Evolutionary conservation across 1,140 invertebrate species (phyloP).

Genomic region (Trinorchestia longiramus): DNA sequence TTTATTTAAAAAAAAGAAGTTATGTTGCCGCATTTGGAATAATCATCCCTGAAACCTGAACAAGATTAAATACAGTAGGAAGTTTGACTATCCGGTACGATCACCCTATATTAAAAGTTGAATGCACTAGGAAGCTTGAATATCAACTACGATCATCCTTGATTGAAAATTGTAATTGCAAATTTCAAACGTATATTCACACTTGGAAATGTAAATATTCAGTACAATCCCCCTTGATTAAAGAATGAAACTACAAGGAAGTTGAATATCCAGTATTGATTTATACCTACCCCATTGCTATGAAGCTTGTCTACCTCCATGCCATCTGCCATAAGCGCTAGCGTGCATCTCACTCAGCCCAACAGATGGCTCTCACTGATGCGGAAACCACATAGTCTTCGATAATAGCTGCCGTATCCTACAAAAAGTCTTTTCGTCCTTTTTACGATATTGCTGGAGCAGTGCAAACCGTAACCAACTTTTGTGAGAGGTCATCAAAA

Average conservation of each 20-base stretch:
- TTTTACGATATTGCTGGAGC: constrained; percentile 31
- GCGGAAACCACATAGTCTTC: neutral
- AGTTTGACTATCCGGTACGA: neutral
- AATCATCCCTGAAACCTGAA: neutral
- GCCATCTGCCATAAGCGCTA: neutral
- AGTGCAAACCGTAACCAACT: neutral
- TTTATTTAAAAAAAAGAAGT: too few species aligned
- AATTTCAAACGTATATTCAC: too few species aligned
- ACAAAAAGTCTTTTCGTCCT: neutral
- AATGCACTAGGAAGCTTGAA: too few species aligned
- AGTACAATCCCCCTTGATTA: too few species aligned
- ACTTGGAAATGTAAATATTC: too few species aligned
- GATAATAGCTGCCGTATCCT: neutral
- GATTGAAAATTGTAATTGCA: too few species aligned
- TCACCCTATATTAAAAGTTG: too few species aligned
- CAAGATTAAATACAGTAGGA: neutral
- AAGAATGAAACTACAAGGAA: too few species aligned
- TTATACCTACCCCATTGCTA: neutral
- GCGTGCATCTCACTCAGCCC: neutral
- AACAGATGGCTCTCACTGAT: neutral
- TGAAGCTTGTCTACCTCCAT: neutral
- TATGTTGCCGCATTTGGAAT: too few species aligned
- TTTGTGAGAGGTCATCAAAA: neutral
- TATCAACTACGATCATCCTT: too few species aligned
- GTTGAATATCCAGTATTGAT: too few species aligned